Evolutionary conservation across 2,888 invertebrate genomes (phyloP).

Genomic region (Oscheius sp.): DNA sequence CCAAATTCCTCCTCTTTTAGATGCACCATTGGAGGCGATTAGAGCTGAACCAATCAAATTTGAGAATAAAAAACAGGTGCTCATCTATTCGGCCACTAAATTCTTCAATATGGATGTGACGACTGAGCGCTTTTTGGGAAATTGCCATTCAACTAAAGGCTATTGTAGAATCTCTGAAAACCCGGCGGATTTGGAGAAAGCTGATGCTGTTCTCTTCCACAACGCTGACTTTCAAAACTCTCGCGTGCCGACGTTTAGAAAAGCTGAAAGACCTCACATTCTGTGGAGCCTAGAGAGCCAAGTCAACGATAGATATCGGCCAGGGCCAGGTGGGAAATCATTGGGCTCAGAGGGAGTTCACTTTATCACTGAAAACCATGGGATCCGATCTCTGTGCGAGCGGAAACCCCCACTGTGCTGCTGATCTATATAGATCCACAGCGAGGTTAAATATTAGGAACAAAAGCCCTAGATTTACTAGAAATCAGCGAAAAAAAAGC

Average conservation of each 20-base stretch:
- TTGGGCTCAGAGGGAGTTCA: too few relatives aligned
- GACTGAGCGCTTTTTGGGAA: slow-evolving; percentile 41
- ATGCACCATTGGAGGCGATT: not conserved
- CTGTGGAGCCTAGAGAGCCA: slow-evolving; percentile 54
- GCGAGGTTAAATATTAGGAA: too few relatives aligned
- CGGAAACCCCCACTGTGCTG: too few relatives aligned
- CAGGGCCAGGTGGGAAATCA: slow-evolving; percentile 40
- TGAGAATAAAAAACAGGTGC: slow-evolving; percentile 29
- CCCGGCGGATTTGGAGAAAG: slow-evolving; percentile 31
- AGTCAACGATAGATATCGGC: slow-evolving; percentile 43
- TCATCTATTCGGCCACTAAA: slow-evolving; percentile 50
- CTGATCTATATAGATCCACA: too few relatives aligned
- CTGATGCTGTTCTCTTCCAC: slow-evolving; percentile 52
- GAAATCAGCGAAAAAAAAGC: too few relatives aligned
- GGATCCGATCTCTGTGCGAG: too few relatives aligned
- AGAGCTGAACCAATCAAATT: slow-evolving; percentile 16
- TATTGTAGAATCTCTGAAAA: slow-evolving; percentile 41
- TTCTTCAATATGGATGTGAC: slow-evolving; percentile 51
- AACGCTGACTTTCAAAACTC: slow-evolving; percentile 44
- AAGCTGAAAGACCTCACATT: slow-evolving; percentile 39
- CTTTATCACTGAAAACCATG: not conserved
- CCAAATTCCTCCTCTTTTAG: too few relatives aligned
- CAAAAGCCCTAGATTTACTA: too few relatives aligned
- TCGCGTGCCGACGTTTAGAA: slow-evolving; percentile 19
- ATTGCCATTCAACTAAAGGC: slow-evolving; percentile 41